Conservation (phyloP, 2,797 vertebrate genomes). For the Eutrigla gurnardus region DNA sequence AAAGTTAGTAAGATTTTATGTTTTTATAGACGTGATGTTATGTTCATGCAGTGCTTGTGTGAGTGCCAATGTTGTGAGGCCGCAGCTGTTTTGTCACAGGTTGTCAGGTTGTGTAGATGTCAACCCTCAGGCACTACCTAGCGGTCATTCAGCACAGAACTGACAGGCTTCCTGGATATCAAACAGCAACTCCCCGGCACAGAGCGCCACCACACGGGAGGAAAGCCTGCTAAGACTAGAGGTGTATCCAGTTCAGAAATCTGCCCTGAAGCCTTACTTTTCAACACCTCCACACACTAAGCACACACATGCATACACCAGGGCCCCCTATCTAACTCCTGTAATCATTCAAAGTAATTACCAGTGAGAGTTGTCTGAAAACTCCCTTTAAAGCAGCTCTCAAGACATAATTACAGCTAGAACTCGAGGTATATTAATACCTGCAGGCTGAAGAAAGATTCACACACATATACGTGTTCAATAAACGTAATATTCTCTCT, state of each 20-base stretch:
- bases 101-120: slow-evolving; percentile 51
- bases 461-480: slow-evolving; percentile 8
- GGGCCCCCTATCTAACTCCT: slow-evolving; percentile 23
- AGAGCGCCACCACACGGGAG: slow-evolving; percentile 6
- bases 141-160: slow-evolving; percentile 56
- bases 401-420: slow-evolving; percentile 62
- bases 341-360: slow-evolving; percentile 66
- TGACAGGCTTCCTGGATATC: slow-evolving; percentile 39
- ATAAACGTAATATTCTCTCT: slow-evolving; percentile 10
- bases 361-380: slow-evolving; percentile 45
- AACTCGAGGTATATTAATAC: slow-evolving; percentile 60
- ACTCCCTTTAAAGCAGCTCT: slow-evolving; percentile 59
- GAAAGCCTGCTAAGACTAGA: slow-evolving; percentile 10
- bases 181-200: slow-evolving; percentile 14
- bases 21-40: neutral
- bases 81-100: slow-evolving; percentile 54
- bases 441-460: slow-evolving; percentile 28
- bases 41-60: neutral
- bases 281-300: slow-evolving; percentile 15
- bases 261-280: slow-evolving; percentile 35
- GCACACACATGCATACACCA: slow-evolving; percentile 12
- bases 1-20: neutral
- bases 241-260: slow-evolving; percentile 35
- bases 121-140: slow-evolving; percentile 51
- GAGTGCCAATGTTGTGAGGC: slow-evolving; percentile 7